Evolutionary conservation across 2,888 invertebrate species (phyloP), one percentile per base, ranked within the genome.

Genomic region (Netelia inedita): DNA sequence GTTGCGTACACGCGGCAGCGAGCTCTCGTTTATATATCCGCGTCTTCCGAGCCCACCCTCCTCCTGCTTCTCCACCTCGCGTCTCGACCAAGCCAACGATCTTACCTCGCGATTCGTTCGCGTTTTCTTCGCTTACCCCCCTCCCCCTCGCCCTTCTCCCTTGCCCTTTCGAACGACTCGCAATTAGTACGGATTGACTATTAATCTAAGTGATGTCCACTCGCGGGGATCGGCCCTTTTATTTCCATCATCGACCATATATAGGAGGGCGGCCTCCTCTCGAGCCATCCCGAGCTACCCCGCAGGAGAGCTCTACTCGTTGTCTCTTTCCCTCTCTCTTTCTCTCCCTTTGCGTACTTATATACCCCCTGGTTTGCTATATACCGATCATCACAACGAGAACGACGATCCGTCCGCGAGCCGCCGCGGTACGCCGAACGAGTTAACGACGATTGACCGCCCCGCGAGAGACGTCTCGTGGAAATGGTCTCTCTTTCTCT

Each of bases 181-280:
- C 91, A 91, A 91, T 91, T 91, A 91, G 91, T 91, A 91, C 88
- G 88, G 89, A 91, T 91, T 90, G 89, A 89, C 90, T 91, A 91
- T 91, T 90, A 90, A 91, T 91, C 89, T 86, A 88, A 88, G 88
- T 88, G n/a, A n/a, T n/a, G 86, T 87, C 85, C 81, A 82, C 85
- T 87, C 86, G 87, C 79, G 80, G 81, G 81, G 81, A 89, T 79
- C 78, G 82, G 85, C 85, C 83, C 87, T 89, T 89, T 89, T 88
- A 88, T 89, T 90, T 89, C 88, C 87, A 88, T 88, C 88, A 87
- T 89, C 83, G 83, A 72, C 91, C 91, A 88, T 91, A 88, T 91
- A 91, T 88, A 90, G 90, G 73, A 82, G 68, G 68, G 41, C 69
- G 53, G 69, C 66, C 72, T 53, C 8, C 19, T 35, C 23, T 79